Percentiles rank a stretch among this genome's conserved stretches.
Evolutionary conservation across 2,888 invertebrate species (phyloP).

Genomic region (Andrena haemorrhoa): DNA sequence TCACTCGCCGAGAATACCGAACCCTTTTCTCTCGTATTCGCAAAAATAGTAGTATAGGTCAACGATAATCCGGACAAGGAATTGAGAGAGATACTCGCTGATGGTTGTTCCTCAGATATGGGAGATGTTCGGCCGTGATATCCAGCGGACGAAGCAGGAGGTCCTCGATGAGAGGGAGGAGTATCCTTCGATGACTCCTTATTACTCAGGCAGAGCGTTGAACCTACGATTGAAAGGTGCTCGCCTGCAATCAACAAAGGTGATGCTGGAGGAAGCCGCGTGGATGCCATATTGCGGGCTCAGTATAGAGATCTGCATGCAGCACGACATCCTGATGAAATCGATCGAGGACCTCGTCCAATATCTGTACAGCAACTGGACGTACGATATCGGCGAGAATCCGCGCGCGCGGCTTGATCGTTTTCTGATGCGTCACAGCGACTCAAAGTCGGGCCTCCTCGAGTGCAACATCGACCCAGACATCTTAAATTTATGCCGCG

Average conservation of each 20-base stretch:
- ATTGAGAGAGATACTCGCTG: not conserved
- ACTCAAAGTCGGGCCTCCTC: conserved; percentile 87
- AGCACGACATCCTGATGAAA: conserved; percentile 88
- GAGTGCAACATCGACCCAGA: conserved; percentile 93
- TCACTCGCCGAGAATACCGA: too few relatives aligned
- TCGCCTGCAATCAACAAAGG: conserved; percentile 87
- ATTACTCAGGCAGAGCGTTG: conserved; percentile 90
- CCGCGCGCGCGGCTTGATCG: conserved; percentile 88
- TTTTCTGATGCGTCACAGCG: conserved; percentile 90
- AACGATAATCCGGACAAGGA: not conserved
- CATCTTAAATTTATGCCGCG: conserved; percentile 89
- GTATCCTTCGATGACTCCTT: conserved; percentile 89
- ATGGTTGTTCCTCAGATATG: conserved; percentile 87
- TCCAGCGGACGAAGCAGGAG: conserved; percentile 90
- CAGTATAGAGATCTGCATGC: conserved; percentile 90
- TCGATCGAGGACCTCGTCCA: conserved; percentile 87
- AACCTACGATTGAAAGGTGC: conserved; percentile 89
- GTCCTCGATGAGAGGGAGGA: conserved; percentile 87
- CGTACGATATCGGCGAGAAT: conserved; percentile 87
- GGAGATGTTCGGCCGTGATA: conserved; percentile 91
- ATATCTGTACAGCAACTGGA: conserved; percentile 87
- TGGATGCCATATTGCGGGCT: conserved; percentile 92
- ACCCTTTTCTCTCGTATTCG: too few relatives aligned
- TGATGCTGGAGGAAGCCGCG: conserved; percentile 89
- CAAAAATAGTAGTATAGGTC: too few relatives aligned